phyloP scores from a whole-genome alignment of 2,113 vertebrate species.

The Argyrosomus japonicus region DNA sequence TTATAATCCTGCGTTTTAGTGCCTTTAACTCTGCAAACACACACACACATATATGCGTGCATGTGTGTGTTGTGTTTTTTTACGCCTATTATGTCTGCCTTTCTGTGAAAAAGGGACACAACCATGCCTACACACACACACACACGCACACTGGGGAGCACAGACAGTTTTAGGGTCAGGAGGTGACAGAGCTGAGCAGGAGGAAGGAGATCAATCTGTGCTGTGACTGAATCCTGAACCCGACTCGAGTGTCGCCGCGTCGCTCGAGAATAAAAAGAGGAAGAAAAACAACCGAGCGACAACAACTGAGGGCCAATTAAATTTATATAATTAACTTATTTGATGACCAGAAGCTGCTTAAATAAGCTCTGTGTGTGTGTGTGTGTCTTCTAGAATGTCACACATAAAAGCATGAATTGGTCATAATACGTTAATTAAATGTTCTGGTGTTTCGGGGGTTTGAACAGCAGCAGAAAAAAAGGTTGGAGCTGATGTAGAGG shows the following conservation, averaged over 20 bases:
- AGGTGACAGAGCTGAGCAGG: slow-evolving; percentile 34
- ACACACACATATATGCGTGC: background rate
- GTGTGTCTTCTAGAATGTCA: slow-evolving; percentile 24
- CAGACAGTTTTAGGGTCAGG: slow-evolving; percentile 37
- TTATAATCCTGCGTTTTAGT: slow-evolving; percentile 64
- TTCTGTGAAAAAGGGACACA: slow-evolving; percentile 19
- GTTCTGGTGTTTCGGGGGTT: slow-evolving; percentile 15
- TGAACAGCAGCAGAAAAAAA: slow-evolving; percentile 22
- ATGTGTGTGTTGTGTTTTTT: slow-evolving; percentile 16
- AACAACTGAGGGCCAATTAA: slow-evolving; percentile 50
- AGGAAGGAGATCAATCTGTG: slow-evolving; percentile 48
- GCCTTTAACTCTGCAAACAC: slow-evolving; percentile 46
- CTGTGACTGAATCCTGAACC: slow-evolving; percentile 58
- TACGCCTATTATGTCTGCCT: slow-evolving; percentile 51
- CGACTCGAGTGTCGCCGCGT: slow-evolving; percentile 14
- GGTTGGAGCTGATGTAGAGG: background rate
- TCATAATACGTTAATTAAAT: slow-evolving; percentile 25
- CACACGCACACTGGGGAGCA: slow-evolving; percentile 17
- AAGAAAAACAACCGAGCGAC: background rate
- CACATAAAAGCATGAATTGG: slow-evolving; percentile 28
- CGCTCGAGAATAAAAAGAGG: background rate
- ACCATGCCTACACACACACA: background rate
- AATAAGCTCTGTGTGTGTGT: background rate
- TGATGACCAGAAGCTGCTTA: slow-evolving; percentile 47
- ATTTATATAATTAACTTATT: slow-evolving; percentile 51